Percentiles rank a stretch among this genome's conserved stretches.
These are phyloP conservation scores for Odontesthes bonariensis DNA, from an alignment of 2,113 vertebrate genomes.

Conservation along the genomic window DNA sequence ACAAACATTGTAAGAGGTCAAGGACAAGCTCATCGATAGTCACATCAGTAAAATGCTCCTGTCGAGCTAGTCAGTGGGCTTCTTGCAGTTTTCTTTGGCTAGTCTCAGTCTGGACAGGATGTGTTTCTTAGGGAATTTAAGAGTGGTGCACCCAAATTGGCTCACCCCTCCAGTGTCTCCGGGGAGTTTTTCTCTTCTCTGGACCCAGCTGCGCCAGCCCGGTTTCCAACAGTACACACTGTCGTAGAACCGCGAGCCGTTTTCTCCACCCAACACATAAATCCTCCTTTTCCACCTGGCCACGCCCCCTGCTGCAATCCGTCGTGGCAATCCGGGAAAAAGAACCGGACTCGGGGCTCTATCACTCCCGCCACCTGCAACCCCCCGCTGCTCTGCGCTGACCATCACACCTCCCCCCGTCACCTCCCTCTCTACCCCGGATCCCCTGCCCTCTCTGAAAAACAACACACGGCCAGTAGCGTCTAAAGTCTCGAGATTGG, in stretches of 20 bases:
- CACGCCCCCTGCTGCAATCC: conserved; percentile 83
- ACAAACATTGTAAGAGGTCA: conserved; percentile 11
- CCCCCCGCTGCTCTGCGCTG: conserved; percentile 65
- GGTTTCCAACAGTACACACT: conserved; percentile 88
- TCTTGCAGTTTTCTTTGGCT: conserved; percentile 79
- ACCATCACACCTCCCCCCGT: conserved; percentile 64
- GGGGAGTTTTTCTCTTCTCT: conserved; percentile 84
- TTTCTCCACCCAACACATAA: conserved; percentile 86
- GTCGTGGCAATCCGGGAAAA: conserved; percentile 84
- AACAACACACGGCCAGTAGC: conserved; percentile 85
- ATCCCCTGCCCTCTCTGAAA: conserved; percentile 82
- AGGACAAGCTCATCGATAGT: conserved; percentile 3
- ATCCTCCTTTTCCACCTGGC: conserved; percentile 86
- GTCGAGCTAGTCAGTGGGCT: conserved; percentile 51
- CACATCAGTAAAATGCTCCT: neutral
- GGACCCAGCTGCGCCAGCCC: conserved; percentile 87
- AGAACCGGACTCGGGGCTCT: conserved; percentile 82
- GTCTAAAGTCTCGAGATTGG: conserved; percentile 83
- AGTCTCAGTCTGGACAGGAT: conserved; percentile 82
- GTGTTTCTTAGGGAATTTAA: conserved; percentile 87
- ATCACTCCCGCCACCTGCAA: conserved; percentile 74
- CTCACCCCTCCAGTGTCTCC: conserved; percentile 84
- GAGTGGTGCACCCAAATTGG: conserved; percentile 85
- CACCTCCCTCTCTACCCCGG: conserved; percentile 78
- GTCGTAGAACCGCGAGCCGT: conserved; percentile 83